Percentiles rank a stretch among this genome's conserved stretches.
Conservation (phyloP, 2,113 vertebrate species). For the Seriola aureovittata region DNA sequence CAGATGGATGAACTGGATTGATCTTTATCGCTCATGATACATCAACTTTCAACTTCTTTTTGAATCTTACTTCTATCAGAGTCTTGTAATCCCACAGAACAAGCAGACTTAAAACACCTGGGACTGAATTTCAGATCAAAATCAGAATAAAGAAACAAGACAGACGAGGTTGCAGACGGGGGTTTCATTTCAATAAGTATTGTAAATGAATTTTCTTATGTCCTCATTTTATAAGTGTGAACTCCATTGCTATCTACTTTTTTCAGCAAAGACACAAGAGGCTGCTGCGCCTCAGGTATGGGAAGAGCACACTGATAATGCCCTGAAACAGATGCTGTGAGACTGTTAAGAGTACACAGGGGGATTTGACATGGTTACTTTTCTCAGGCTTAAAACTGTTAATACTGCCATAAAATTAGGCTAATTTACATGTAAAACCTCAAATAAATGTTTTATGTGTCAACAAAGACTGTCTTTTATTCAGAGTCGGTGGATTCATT, state of each 20-base stretch:
- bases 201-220: too few species aligned
- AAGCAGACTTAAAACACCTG: not conserved
- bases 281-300: not conserved
- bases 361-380: slow-evolving; percentile 25
- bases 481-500: not conserved
- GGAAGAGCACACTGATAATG: not conserved
- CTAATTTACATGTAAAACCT: slow-evolving; percentile 36
- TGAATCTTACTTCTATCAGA: too few species aligned
- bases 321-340: slow-evolving; percentile 45
- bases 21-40: too few species aligned
- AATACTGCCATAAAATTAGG: slow-evolving; percentile 6
- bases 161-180: too few species aligned
- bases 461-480: slow-evolving; percentile 13
- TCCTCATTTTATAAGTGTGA: not conserved
- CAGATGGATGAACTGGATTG: too few species aligned
- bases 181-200: too few species aligned
- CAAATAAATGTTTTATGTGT: not conserved
- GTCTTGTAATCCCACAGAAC: not conserved
- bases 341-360: slow-evolving; percentile 15
- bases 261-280: not conserved
- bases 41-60: too few species aligned
- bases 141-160: too few species aligned
- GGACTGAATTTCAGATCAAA: not conserved
- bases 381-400: slow-evolving; percentile 39
- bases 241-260: too few species aligned